phyloP scores from a whole-genome alignment of 2,113 vertebrate species.

The Myrmecophaga tridactyla region DNA sequence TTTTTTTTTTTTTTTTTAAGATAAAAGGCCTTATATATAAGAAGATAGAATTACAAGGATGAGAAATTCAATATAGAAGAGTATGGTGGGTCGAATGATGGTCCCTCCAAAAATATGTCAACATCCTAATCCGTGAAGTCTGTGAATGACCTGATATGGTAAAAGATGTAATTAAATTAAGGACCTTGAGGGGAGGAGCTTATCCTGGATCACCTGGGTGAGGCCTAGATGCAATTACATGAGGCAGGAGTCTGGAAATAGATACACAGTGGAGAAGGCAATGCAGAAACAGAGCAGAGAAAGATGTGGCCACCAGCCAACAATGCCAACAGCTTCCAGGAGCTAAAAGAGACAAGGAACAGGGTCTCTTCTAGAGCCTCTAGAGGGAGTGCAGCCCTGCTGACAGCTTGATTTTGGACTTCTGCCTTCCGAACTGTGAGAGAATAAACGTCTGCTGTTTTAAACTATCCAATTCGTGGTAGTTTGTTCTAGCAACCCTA shows the following conservation, averaged over 20 bases:
- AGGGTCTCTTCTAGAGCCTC: neutral
- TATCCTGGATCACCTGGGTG: neutral
- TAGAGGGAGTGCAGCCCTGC: neutral
- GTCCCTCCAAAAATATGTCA: neutral
- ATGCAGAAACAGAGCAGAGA: neutral
- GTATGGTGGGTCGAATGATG: neutral
- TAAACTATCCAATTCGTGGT: neutral
- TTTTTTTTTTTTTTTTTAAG: too few relatives aligned
- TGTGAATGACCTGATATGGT: neutral
- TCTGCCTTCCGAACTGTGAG: neutral
- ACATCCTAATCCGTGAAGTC: neutral
- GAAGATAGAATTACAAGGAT: neutral
- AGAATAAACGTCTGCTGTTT: neutral
- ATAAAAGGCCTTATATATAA: too few relatives aligned
- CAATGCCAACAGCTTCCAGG: neutral
- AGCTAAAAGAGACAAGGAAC: neutral
- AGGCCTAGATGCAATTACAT: neutral
- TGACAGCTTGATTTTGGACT: neutral
- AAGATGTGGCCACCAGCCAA: neutral
- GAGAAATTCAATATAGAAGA: neutral
- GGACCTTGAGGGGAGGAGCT: neutral
- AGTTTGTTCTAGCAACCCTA: neutral
- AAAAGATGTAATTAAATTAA: neutral
- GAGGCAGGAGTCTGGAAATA: neutral
- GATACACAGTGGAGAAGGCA: neutral